A percentile compares a stretch with the other conserved stretches of the same genome.
Evolutionary conservation across 2,797 vertebrate genomes (phyloP).

Genomic region (Cryptoblepharus egeriae): DNA sequence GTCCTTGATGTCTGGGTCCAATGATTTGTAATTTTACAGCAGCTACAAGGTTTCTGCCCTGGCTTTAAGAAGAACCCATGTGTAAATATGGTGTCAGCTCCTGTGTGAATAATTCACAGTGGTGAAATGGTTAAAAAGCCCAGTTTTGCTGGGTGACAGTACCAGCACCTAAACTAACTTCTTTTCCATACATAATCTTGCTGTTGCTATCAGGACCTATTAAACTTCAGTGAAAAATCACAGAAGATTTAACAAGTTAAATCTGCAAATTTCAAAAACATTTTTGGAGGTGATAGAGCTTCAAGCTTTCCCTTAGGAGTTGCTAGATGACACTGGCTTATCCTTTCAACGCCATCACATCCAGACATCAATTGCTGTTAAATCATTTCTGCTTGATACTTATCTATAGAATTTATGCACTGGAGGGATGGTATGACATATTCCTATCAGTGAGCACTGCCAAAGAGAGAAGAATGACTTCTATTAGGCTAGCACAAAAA

Average conservation of each 20-base stretch:
- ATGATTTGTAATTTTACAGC: neutral
- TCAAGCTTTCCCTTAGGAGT: neutral
- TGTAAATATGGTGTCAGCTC: neutral
- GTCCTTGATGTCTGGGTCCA: neutral
- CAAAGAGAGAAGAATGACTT: constrained; percentile 31
- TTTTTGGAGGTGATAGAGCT: neutral
- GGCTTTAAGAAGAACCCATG: neutral
- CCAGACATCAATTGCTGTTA: neutral
- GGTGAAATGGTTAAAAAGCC: neutral
- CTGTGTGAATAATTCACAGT: fast-evolving
- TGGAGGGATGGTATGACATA: neutral
- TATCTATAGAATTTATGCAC: constrained; percentile 22
- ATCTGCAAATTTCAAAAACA: neutral
- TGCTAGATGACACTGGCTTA: neutral
- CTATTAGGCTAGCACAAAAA: constrained; percentile 21
- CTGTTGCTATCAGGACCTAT: neutral
- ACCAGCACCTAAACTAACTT: neutral
- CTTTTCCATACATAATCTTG: neutral
- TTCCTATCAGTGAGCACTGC: neutral
- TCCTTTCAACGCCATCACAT: neutral
- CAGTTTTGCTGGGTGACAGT: no score
- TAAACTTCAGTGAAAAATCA: neutral
- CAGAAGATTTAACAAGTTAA: neutral
- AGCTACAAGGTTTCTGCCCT: neutral
- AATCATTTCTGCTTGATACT: neutral